Evolutionary conservation across 2,113 vertebrate genomes (phyloP), one percentile per base, ranked within the genome.

Genomic region (Mobula hypostoma): DNA sequence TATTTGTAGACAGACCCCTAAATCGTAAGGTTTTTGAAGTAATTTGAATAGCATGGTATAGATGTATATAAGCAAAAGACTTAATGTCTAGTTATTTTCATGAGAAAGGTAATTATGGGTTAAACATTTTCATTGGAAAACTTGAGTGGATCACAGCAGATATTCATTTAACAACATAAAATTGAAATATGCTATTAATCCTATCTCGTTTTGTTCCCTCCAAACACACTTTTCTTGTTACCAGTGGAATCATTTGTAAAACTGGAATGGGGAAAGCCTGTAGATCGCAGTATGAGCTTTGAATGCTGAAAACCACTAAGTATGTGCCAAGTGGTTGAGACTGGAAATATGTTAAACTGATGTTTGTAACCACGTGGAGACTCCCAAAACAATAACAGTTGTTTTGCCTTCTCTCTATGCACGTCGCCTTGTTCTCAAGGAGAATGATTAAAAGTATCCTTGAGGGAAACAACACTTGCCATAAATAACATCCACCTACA

Each of bases 401-500:
- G 91, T 74, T 93, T 93, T 93, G 36, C 91, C 21, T 29, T 70
- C 70, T 76, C 36, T 40, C 40, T 91, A 8, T 70, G 70, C 15
- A 36, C 56, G 36, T 40, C 68, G 32, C 68, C 91, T 93, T 93
- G 68, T 93, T 93, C 74, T 74, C 91, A 93, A 48, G 36, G 70
- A 93, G 91, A 93, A 14, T 40, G 91, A 93, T 93, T 93, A 93
- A 93, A 93, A 40, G 24, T 29, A 40, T 48, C 40, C 36, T 93
- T 56, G 27, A 93, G 70, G 68, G 40, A 74, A 74, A 93, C 12
- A 82, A 40, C 40, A 74, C 32, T 48, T 93, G 91, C 91, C 68
- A 56, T 76, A 93, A 93, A 93, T 93, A 93, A 74, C 91, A 93
- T 93, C 91, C 91, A 93, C 91, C 91, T 74, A 72, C 90, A 93